A percentile compares a stretch with the other conserved stretches of the same genome.
Conservation (phyloP, 2,797 vertebrate species). For the Aythya fuligula region DNA sequence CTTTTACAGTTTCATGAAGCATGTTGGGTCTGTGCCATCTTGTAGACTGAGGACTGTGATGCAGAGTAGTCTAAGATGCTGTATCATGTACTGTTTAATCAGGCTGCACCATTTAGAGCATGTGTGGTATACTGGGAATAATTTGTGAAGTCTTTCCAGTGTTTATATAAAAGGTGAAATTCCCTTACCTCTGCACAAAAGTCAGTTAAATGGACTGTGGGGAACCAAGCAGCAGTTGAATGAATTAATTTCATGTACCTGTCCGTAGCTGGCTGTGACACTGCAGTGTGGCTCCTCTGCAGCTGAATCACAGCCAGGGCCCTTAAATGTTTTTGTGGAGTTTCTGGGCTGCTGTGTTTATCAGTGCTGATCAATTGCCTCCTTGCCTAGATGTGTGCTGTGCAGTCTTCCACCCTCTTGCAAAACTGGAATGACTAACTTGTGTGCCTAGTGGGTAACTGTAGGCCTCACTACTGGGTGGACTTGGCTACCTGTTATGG, state of each 20-base stretch:
- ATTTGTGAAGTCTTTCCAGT: constrained; percentile 63
- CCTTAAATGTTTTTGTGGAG: not conserved
- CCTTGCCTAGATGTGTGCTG: not conserved
- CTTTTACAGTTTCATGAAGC: constrained; percentile 3
- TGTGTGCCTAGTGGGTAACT: not conserved
- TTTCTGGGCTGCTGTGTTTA: not conserved
- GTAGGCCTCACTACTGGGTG: fast-evolving
- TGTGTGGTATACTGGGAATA: constrained; percentile 64
- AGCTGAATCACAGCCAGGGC: constrained; percentile 42
- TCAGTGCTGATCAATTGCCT: not conserved
- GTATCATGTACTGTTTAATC: constrained; percentile 67
- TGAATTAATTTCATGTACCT: constrained; percentile 66
- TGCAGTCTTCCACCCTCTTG: not conserved
- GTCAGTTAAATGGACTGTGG: constrained; percentile 61
- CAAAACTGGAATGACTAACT: not conserved
- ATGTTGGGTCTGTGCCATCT: constrained; percentile 16
- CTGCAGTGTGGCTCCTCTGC: not conserved
- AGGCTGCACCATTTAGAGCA: constrained; percentile 30
- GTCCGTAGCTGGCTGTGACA: constrained; percentile 45
- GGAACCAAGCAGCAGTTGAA: constrained; percentile 51
- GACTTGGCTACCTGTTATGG: not conserved
- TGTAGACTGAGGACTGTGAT: constrained; percentile 17
- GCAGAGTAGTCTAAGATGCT: constrained; percentile 37
- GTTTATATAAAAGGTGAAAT: constrained; percentile 67
- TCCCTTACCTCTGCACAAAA: constrained; percentile 22